phyloP scores from a whole-genome alignment of 2,113 vertebrate species.

The Telmatochromis sp. region DNA sequence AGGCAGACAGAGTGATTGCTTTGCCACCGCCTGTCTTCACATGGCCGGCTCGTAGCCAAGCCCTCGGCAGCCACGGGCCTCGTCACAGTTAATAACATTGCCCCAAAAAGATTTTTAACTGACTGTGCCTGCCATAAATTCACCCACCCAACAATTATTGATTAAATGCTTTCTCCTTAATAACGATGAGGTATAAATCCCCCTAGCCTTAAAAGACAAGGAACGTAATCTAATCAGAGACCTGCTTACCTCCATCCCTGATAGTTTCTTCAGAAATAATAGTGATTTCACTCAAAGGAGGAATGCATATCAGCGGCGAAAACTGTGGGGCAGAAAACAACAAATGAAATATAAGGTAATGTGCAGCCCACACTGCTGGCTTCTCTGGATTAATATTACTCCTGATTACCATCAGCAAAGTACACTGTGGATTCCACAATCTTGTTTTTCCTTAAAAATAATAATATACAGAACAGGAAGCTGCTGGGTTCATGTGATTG shows the following conservation, averaged over 20 bases:
- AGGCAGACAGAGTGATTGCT: slow-evolving; percentile 26
- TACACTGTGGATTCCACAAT: slow-evolving; percentile 66
- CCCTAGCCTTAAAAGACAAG: slow-evolving; percentile 55
- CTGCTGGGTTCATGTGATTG: not conserved
- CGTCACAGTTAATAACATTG: slow-evolving; percentile 42
- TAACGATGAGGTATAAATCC: slow-evolving; percentile 68
- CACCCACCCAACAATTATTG: slow-evolving; percentile 59
- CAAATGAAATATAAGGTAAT: not conserved
- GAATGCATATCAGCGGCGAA: not conserved
- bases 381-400: slow-evolving; percentile 58
- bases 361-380: slow-evolving; percentile 26
- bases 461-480: not conserved
- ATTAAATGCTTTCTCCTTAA: slow-evolving; percentile 68
- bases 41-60: not conserved
- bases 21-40: not conserved
- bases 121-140: slow-evolving; percentile 46
- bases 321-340: not conserved
- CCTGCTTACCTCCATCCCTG: slow-evolving; percentile 43
- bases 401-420: slow-evolving; percentile 66
- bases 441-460: slow-evolving; percentile 55
- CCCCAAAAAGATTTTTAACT: slow-evolving; percentile 46
- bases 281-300: slow-evolving; percentile 47
- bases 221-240: slow-evolving; percentile 68
- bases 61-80: slow-evolving; percentile 11
- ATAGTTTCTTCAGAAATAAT: slow-evolving; percentile 39